Percentiles rank a stretch among this genome's conserved stretches.
Conservation (phyloP, 1,140 invertebrate genomes). For the Drosophila parabipectinata region DNA sequence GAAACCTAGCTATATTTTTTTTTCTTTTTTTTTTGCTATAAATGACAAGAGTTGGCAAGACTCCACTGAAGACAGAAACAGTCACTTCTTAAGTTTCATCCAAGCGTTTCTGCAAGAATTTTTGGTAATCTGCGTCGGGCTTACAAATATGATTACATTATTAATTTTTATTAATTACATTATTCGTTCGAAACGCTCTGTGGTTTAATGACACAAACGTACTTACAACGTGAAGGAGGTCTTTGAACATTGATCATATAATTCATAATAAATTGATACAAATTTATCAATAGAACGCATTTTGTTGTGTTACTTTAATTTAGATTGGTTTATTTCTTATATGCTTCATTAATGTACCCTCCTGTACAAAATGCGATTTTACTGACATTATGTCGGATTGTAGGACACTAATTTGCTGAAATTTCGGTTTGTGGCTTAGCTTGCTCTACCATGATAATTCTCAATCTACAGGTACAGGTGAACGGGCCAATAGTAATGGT, state of each 20-base stretch:
- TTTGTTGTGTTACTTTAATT: neutral
- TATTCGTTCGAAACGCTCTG: neutral
- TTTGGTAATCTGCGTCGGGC: too few species aligned
- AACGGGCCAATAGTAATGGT: neutral
- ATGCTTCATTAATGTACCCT: neutral
- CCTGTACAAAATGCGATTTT: neutral
- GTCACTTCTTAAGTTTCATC: too few species aligned
- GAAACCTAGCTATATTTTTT: too few species aligned
- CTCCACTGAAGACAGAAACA: too few species aligned
- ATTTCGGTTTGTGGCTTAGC: neutral
- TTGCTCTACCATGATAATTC: neutral
- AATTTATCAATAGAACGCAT: neutral
- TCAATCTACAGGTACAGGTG: neutral
- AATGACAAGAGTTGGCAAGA: too few species aligned
- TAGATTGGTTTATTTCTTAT: too few species aligned
- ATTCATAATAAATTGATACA: neutral
- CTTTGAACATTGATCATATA: neutral
- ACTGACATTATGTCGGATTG: neutral
- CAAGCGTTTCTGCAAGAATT: too few species aligned
- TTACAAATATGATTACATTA: too few species aligned
- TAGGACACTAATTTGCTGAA: neutral
- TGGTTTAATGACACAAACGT: neutral
- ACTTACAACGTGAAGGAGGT: neutral
- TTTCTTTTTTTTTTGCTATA: too few species aligned
- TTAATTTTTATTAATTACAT: too few species aligned